A percentile compares a stretch with the other conserved stretches of the same genome.
phyloP scores from a whole-genome alignment of 2,797 vertebrate genomes.

The Sebastiscus tertius region DNA sequence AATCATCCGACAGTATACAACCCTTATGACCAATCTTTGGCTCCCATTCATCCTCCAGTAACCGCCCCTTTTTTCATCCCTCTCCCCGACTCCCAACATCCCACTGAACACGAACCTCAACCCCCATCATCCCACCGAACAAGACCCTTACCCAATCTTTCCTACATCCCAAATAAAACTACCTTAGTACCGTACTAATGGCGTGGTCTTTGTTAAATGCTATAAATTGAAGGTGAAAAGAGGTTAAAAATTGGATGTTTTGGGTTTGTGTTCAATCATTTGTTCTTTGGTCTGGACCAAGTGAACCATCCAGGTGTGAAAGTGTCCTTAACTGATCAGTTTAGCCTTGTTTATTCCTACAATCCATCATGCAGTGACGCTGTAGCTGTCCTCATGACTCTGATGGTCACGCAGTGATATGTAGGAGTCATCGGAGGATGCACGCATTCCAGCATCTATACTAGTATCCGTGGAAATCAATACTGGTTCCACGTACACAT shows the following conservation, averaged over 20 bases:
- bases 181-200: too few species aligned
- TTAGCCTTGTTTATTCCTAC: neutral
- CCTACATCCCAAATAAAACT: too few species aligned
- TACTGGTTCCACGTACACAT: neutral
- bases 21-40: too few species aligned
- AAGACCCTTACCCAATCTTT: too few species aligned
- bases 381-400: conserved; percentile 5
- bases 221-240: neutral
- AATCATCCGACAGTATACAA: too few species aligned
- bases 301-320: neutral
- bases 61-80: too few species aligned
- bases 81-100: too few species aligned
- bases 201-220: neutral
- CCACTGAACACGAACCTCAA: too few species aligned
- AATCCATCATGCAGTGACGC: neutral
- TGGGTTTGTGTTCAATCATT: neutral
- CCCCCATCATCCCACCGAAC: too few species aligned
- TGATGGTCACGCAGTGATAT: conserved; percentile 6
- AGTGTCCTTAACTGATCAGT: neutral
- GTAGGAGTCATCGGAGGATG: neutral
- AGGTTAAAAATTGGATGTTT: too few species aligned
- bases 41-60: too few species aligned
- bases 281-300: neutral
- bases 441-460: conserved; percentile 14
- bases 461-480: conserved; percentile 25